Evolutionary conservation across 1,140 invertebrate species (phyloP).

Genomic region (Vollenhovia emeryi): DNA sequence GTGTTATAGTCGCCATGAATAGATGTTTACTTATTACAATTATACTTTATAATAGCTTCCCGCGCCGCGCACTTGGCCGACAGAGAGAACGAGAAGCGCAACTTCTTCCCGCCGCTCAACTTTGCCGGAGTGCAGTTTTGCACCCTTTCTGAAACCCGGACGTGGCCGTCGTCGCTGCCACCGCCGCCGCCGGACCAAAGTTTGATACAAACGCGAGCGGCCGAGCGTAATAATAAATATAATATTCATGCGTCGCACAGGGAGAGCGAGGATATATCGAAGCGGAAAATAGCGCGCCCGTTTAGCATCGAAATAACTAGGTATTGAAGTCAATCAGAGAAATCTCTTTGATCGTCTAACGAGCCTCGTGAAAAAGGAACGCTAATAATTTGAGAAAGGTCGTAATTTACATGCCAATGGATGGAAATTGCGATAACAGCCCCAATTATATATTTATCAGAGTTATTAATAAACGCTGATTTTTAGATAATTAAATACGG

Average conservation of each 20-base stretch:
- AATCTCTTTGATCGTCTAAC: conserved; percentile 41
- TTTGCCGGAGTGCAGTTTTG: conserved; percentile 45
- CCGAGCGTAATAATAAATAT: conserved; percentile 43
- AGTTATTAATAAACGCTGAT: background rate
- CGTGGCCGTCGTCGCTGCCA: conserved; percentile 15
- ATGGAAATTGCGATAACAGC: conserved; percentile 17
- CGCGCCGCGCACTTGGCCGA: conserved; percentile 17
- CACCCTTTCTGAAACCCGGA: conserved; percentile 49
- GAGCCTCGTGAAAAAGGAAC: background rate
- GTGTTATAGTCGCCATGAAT: conserved; percentile 58
- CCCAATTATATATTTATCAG: background rate
- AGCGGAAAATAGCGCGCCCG: conserved; percentile 1
- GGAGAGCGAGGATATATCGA: background rate
- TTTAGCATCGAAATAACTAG: conserved; percentile 17
- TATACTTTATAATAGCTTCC: conserved; percentile 57
- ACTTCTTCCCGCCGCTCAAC: conserved; percentile 52
- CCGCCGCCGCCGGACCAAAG: conserved; percentile 35
- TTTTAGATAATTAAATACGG: conserved; percentile 38
- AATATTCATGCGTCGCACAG: conserved; percentile 34
- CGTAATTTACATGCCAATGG: conserved; percentile 5
- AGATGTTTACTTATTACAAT: conserved; percentile 61
- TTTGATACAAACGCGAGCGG: conserved; percentile 43
- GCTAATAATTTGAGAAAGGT: background rate
- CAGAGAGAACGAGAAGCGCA: conserved; percentile 38
- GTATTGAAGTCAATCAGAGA: conserved; percentile 1